Evolutionary conservation across 2,113 vertebrate genomes (phyloP).

Genomic region (Formicarius rufipectus): DNA sequence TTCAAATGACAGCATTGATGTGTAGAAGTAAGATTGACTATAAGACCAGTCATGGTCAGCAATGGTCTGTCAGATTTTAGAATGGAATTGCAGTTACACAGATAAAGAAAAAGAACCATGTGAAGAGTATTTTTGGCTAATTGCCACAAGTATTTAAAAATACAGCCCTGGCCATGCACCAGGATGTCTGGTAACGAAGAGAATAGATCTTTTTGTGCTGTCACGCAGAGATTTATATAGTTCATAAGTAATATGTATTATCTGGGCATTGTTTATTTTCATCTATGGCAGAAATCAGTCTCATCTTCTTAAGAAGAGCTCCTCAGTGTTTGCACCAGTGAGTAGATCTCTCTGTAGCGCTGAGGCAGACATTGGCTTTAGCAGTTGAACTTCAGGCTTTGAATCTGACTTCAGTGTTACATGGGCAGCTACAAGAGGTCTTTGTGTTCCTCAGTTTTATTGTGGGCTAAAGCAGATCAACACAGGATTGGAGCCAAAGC

Average conservation of each 20-base stretch:
- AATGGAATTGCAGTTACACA: neutral
- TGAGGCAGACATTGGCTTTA: neutral
- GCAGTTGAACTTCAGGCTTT: neutral
- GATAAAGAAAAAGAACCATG: neutral
- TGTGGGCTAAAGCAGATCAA: constrained; percentile 37
- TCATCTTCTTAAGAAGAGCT: neutral
- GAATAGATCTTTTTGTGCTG: neutral
- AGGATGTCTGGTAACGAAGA: neutral
- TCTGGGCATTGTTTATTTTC: neutral
- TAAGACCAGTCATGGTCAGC: neutral
- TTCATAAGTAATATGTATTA: neutral
- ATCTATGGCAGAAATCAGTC: neutral
- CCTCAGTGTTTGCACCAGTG: neutral
- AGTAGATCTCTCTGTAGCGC: neutral
- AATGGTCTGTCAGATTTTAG: neutral
- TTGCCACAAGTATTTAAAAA: constrained; percentile 2
- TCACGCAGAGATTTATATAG: neutral
- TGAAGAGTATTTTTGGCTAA: neutral
- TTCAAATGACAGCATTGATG: neutral
- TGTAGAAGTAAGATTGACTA: neutral
- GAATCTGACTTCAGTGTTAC: neutral
- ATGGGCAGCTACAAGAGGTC: neutral
- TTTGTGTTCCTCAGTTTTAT: neutral
- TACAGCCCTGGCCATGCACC: neutral
- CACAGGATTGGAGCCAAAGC: constrained; percentile 41